Conservation (phyloP, 2,888 invertebrate species). For the Caenorhabditis macrosperma region DNA sequence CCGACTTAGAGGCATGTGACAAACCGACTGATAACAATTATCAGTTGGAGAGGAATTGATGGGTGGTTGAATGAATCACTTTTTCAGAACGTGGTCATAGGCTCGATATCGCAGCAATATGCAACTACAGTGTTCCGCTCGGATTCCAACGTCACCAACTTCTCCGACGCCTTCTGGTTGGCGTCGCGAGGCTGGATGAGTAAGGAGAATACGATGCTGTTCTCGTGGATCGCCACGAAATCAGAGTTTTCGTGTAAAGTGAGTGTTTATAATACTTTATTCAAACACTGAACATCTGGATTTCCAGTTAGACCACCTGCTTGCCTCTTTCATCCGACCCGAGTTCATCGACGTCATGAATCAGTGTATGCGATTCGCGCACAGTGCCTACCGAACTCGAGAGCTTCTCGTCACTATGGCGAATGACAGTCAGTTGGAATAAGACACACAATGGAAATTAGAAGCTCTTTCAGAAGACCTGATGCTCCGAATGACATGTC, state of each 20-base stretch:
- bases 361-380: slow-evolving; percentile 53
- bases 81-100: slow-evolving; percentile 56
- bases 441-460: neutral
- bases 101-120: slow-evolving; percentile 48
- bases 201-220: slow-evolving; percentile 42
- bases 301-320: slow-evolving; percentile 36
- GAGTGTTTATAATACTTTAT: too few relatives aligned
- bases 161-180: slow-evolving; percentile 54
- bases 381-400: slow-evolving; percentile 53
- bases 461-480: slow-evolving; percentile 33
- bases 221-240: slow-evolving; percentile 54
- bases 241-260: slow-evolving; percentile 52
- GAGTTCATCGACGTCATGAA: slow-evolving; percentile 55
- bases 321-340: slow-evolving; percentile 42
- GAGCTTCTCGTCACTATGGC: slow-evolving; percentile 55
- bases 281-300: too few relatives aligned
- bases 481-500: slow-evolving; percentile 44
- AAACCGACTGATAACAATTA: slow-evolving; percentile 27
- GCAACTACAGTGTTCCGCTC: slow-evolving; percentile 45
- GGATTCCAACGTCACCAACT: slow-evolving; percentile 47
- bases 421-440: slow-evolving; percentile 42
- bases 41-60: slow-evolving; percentile 27
- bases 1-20: slow-evolving; percentile 48
- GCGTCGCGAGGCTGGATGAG: slow-evolving; percentile 42
- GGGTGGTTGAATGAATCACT: slow-evolving; percentile 3